Percentiles rank a stretch among this genome's conserved stretches.
Evolutionary conservation across 1,140 invertebrate genomes (phyloP).

Genomic region (Drosophila elegans): DNA sequence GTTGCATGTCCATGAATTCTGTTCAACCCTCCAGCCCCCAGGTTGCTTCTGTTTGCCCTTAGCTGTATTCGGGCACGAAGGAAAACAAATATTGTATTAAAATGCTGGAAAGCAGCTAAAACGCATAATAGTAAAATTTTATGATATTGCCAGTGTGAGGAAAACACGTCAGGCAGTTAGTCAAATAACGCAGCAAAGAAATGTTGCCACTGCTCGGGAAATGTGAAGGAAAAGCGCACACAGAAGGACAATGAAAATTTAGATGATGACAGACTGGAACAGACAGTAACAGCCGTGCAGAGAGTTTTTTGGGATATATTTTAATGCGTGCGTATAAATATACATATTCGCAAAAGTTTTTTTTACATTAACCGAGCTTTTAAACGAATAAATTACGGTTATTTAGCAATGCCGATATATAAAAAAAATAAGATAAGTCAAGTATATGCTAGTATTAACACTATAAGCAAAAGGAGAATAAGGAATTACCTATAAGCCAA

Average conservation of each 20-base stretch:
- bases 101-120: slow-evolving; percentile 84
- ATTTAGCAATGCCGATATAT: too few species aligned
- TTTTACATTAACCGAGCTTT: neutral
- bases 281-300: slow-evolving; percentile 12
- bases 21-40: slow-evolving; percentile 45
- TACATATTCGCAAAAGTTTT: neutral
- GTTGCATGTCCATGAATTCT: slow-evolving; percentile 83
- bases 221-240: slow-evolving; percentile 53
- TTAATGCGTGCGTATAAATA: neutral
- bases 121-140: slow-evolving; percentile 85
- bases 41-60: slow-evolving; percentile 56
- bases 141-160: slow-evolving; percentile 83
- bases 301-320: slow-evolving; percentile 14
- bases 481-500: too few species aligned
- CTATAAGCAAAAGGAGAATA: too few species aligned
- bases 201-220: slow-evolving; percentile 34
- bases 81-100: slow-evolving; percentile 84
- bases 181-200: slow-evolving; percentile 69
- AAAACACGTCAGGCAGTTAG: slow-evolving; percentile 84
- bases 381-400: too few species aligned
- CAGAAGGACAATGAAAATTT: slow-evolving; percentile 73
- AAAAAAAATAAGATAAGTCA: too few species aligned
- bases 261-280: slow-evolving; percentile 52
- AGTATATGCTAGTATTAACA: too few species aligned
- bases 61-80: slow-evolving; percentile 40